Base-by-base conservation (phyloP, 2,888 invertebrate genomes). In the Drosophila meridiana region DNA sequence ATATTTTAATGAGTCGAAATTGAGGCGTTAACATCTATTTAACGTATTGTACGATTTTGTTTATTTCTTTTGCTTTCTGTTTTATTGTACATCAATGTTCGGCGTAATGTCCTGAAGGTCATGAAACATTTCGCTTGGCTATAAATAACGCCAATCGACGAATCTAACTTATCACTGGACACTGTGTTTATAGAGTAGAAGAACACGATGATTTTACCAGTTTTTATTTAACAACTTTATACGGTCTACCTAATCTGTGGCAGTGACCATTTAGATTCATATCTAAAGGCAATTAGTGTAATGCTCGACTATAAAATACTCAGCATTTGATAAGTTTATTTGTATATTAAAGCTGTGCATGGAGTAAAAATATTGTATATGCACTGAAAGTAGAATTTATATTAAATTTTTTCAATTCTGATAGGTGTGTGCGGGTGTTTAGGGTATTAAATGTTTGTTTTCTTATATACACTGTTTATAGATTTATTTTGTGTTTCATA, bases 21-120 rank as follows among this genome's bases (percentile, higher is more conserved):
- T 55, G 47, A 62, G 70, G 65, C 69, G 78, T 66, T 73, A 73
- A 69, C 73, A 69, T 64, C 30, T 26, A 74, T 74, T 70, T 69
- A 56, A 38, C 65, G 58, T 50, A 62, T 78, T 69, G 48, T 58
- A 43, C 47, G 28, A 55, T 14, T 42, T n/a, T 50, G 68, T 58
- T 58, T 40, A 45, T 63, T 62, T 68, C 40, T 53, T 62, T 68
- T 45, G 38, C 38, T 14, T 4, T n/a, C 13, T 9, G n/a, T 32
- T 32, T 50, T 50, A 38, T 67, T 50, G 52, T 34, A n/a, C 9
- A 26, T n/a, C 45, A 55, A 47, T 43, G 32, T 42, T 42, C 40
- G 48, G 32, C 56, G 47, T 13, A 57, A 76, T 76, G 62, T 65
- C 53, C 32, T 32, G 45, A 36, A 58, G 53, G 42, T 57, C 20